Conservation (phyloP, 2,888 invertebrate genomes). For the Drosophila anomalata region DNA sequence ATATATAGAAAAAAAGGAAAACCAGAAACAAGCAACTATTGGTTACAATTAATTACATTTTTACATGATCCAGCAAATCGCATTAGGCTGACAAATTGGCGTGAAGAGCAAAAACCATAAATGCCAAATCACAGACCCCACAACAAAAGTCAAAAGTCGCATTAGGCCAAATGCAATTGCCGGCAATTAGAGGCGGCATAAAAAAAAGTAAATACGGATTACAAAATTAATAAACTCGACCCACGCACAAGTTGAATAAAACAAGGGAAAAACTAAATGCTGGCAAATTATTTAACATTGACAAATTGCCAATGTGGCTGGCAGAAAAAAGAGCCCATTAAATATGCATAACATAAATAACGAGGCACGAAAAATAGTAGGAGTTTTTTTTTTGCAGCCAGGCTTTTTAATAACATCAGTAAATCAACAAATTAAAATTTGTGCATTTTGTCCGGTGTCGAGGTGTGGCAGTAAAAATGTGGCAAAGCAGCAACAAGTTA, state of each 20-base stretch:
- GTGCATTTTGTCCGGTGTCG: conserved; percentile 49
- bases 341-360: conserved; percentile 61
- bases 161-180: conserved; percentile 65
- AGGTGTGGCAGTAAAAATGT: conserved; percentile 58
- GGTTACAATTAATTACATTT: conserved; percentile 62
- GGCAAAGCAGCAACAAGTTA: conserved; percentile 43
- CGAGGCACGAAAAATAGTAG: conserved; percentile 12
- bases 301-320: conserved; percentile 57
- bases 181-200: conserved; percentile 60
- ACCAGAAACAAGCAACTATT: conserved; percentile 16
- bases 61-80: conserved; percentile 59
- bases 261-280: conserved; percentile 42
- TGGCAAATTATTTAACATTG: conserved; percentile 66
- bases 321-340: conserved; percentile 51
- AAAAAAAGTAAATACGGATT: conserved; percentile 56
- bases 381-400: conserved; percentile 13
- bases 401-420: conserved; percentile 35
- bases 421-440: conserved; percentile 43
- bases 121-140: conserved; percentile 21
- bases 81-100: conserved; percentile 50
- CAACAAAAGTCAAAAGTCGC: conserved; percentile 39
- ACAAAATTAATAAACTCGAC: conserved; percentile 73
- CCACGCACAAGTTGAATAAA: conserved; percentile 15
- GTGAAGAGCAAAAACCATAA: conserved; percentile 23
- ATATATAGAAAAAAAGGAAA: too few species aligned